These are phyloP conservation scores for Sepioteuthis lessoniana DNA, from an alignment of 2,888 invertebrate species.

Conservation along the genomic window DNA sequence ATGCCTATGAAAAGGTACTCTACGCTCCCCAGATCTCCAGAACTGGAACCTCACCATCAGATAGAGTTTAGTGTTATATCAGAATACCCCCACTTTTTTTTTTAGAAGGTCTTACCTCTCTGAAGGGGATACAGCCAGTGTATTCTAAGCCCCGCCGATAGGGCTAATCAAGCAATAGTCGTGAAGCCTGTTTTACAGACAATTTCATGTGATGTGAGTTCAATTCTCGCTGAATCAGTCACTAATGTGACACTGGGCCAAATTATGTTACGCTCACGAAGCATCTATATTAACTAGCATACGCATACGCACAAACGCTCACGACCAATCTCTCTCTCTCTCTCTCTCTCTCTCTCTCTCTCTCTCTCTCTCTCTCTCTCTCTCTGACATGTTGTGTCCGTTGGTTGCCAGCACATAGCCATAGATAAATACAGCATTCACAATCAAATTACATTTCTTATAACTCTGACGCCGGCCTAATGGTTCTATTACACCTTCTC, in stretches of 20 bases:
- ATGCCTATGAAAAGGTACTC: too few relatives aligned
- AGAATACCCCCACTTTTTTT: too few relatives aligned
- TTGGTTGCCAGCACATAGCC: not conserved
- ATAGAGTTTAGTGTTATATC: too few relatives aligned
- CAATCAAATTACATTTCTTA: not conserved
- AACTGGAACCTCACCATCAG: too few relatives aligned
- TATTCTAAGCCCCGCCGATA: too few relatives aligned
- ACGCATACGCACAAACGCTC: too few relatives aligned
- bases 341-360: not conserved
- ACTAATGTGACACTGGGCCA: not conserved
- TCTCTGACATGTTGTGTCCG: not conserved
- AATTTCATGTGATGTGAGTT: not conserved
- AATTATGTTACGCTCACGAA: not conserved
- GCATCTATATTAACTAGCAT: not conserved
- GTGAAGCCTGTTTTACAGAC: not conserved
- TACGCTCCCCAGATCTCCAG: too few relatives aligned
- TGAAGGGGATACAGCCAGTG: too few relatives aligned
- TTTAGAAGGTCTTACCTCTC: too few relatives aligned
- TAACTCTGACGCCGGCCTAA: not conserved
- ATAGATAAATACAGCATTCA: not conserved
- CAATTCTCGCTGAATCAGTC: not conserved
- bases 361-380: too few relatives aligned
- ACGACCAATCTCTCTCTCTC: not conserved
- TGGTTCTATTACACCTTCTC: slow-evolving; percentile 33
- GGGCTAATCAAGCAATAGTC: too few relatives aligned